Evolutionary conservation across 2,113 vertebrate species (phyloP), one percentile per base, ranked within the genome.

Genomic region (Rhabdornis inornatus): DNA sequence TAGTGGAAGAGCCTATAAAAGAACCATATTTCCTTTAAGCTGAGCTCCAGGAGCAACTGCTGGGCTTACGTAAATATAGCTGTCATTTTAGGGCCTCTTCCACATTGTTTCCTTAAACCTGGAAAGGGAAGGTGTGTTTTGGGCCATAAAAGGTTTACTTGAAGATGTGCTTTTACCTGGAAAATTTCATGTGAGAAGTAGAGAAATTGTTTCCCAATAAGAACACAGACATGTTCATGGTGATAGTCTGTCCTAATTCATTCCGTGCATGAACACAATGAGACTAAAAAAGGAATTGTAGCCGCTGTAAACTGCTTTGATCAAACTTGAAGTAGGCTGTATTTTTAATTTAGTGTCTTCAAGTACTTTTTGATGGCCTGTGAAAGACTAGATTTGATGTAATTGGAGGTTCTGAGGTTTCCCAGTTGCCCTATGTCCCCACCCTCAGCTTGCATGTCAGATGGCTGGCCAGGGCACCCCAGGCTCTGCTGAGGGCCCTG

Each of bases 351-450:
- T 47, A 42, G 22, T 66, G 4, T 79, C 59, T 86, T 23, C 13
- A 47, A 45, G 37, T 83, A 49, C 45, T 80, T 92, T 85, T 55
- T 74, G 49, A 15, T 63, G 83, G 75, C 20, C 42, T 13, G 25
- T 45, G 55, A 44, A 80, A 70, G 55, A 30, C 19, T 57, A 21
- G 28, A 33, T 57, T 84, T 84, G 52, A 53, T 93, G 30, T 31
- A 83, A 3, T 1, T 45, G 59, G 20, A 11, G 22, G 17, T 40
- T 82, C n/a, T 82, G 0, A 1, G 31, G 25, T 93, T 64, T 87
- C 70, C 31, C 33, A 7, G 0, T 5, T 81, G 40, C 30, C 8
- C 20, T 31, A 1, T 0, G 0, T 37, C 37, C 20, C 37, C 21
- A 5, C 19, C 3, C 5, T 39, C 53, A 71, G 42, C 33, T 47